Conservation (phyloP, 1,140 invertebrate species). For the Rhysida immarginata region DNA sequence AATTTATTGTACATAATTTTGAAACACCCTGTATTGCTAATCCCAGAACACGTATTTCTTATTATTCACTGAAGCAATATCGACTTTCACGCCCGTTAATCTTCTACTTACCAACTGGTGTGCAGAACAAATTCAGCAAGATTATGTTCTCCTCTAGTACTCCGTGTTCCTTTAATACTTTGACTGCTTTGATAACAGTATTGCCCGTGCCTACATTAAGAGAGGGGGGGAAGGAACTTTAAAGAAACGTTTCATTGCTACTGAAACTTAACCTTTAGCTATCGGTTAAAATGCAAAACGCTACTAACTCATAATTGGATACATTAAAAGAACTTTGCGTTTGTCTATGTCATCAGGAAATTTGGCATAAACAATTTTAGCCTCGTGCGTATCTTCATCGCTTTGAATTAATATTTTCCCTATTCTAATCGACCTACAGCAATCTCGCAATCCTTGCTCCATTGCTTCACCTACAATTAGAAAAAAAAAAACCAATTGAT, state of each 20-base stretch:
- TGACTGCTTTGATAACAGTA: constrained; percentile 83
- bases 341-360: constrained; percentile 87
- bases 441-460: constrained; percentile 90
- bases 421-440: constrained; percentile 91
- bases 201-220: constrained; percentile 79
- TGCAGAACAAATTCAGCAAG: constrained; percentile 90
- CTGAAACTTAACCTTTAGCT: too few relatives aligned
- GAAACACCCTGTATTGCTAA: too few relatives aligned
- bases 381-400: constrained; percentile 89
- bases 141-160: constrained; percentile 89
- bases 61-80: too few relatives aligned
- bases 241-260: too few relatives aligned
- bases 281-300: too few relatives aligned
- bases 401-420: constrained; percentile 97
- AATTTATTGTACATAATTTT: too few relatives aligned
- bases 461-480: constrained; percentile 66
- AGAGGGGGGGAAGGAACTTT: constrained; percentile 5
- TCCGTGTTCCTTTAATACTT: constrained; percentile 80
- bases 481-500: too few relatives aligned
- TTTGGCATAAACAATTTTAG: constrained; percentile 91
- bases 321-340: constrained; percentile 87
- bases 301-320: constrained; percentile 90
- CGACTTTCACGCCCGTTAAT: too few relatives aligned
- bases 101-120: constrained; percentile 48
- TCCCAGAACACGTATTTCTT: too few relatives aligned